Percentiles rank a stretch among this genome's conserved stretches.
phyloP scores from a whole-genome alignment of 2,888 invertebrate species.

The Eupithecia dodoneata region DNA sequence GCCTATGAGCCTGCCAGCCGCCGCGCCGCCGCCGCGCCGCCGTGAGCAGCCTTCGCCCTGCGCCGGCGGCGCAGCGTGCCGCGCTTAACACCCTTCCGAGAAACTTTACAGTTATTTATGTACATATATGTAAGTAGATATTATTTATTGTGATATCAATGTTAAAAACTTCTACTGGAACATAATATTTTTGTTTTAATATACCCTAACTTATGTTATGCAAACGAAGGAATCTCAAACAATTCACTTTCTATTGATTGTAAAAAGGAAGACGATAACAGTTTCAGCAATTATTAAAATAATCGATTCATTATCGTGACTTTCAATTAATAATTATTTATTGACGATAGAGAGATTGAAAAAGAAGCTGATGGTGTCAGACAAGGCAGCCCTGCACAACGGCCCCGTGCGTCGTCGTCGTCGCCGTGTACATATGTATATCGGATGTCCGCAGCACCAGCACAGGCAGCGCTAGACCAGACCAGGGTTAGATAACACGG shows the following conservation, averaged over 20 bases:
- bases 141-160: no score
- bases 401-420: background rate
- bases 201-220: background rate
- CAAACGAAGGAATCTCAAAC: background rate
- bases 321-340: no score
- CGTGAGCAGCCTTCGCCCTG: background rate
- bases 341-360: background rate
- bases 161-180: background rate
- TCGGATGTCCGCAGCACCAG: background rate
- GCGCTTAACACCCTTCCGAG: conserved; percentile 53
- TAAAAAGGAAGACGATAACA: background rate
- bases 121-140: no score
- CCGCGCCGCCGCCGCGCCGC: background rate
- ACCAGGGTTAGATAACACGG: background rate
- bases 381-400: background rate
- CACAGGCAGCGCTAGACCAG: background rate
- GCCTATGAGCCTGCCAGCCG: no score
- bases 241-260: background rate
- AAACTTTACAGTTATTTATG: conserved; percentile 43
- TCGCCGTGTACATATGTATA: background rate
- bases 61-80: background rate
- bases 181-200: background rate
- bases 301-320: no score
- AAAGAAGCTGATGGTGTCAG: background rate
- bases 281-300: background rate